phyloP scores from a whole-genome alignment of 2,113 vertebrate species.

The Thinocorus orbignyianus region DNA sequence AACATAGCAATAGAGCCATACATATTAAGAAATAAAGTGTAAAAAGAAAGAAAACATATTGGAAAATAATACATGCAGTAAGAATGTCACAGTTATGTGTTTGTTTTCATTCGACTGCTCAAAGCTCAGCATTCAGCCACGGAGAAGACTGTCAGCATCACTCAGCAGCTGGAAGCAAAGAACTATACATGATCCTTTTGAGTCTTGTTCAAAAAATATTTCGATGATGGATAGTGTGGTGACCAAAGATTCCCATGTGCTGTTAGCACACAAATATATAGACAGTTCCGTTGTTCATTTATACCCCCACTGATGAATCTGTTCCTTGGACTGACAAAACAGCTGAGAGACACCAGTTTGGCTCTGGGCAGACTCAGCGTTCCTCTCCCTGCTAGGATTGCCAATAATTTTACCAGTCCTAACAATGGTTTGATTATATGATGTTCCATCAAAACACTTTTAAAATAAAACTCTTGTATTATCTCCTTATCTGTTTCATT shows the following conservation, averaged over 20 bases:
- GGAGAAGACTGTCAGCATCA: background rate
- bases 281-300: background rate
- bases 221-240: too few species aligned
- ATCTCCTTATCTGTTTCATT: background rate
- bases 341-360: background rate
- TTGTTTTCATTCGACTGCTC: background rate
- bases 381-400: background rate
- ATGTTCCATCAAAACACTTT: background rate
- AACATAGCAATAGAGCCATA: background rate
- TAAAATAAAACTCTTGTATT: background rate
- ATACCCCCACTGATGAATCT: background rate
- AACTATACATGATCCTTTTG: background rate
- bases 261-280: background rate
- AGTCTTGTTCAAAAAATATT: background rate
- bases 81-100: background rate
- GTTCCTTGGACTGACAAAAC: background rate
- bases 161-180: background rate
- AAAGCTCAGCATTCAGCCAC: background rate
- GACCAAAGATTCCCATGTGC: background rate
- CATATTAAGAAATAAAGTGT: background rate
- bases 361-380: background rate
- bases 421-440: background rate
- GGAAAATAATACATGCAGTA: background rate
- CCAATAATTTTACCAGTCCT: background rate
- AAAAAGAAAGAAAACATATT: background rate